Evolutionary conservation across 2,113 vertebrate genomes (phyloP).

Genomic region (Suncus etruscus): DNA sequence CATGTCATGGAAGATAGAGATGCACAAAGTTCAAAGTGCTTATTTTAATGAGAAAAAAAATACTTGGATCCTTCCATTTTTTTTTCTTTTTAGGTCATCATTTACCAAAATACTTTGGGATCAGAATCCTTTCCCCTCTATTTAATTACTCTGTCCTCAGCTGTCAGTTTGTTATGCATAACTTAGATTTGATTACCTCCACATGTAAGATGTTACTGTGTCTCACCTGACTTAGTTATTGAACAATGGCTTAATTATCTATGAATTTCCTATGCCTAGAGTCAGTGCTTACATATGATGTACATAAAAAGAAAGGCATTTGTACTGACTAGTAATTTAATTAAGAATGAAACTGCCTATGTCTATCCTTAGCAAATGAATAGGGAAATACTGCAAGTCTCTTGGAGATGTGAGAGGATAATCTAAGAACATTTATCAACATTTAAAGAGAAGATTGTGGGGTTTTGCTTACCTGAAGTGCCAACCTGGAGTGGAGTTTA

Average conservation of each 20-base stretch:
- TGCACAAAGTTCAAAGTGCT: neutral
- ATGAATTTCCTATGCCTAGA: slow-evolving; percentile 39
- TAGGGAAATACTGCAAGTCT: slow-evolving; percentile 35
- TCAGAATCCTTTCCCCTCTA: neutral
- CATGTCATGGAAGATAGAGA: neutral
- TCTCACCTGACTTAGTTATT: neutral
- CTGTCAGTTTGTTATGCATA: neutral
- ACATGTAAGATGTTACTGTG: neutral
- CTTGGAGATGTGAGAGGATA: slow-evolving; percentile 38
- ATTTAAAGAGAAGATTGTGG: neutral
- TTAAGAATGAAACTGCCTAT: slow-evolving; percentile 31
- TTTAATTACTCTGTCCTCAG: slow-evolving; percentile 14
- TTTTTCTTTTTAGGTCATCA: slow-evolving; percentile 19
- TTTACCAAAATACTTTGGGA: slow-evolving; percentile 53
- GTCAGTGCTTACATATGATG: slow-evolving; percentile 23
- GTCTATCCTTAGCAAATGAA: slow-evolving; percentile 40
- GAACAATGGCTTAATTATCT: slow-evolving; percentile 67
- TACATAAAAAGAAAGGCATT: slow-evolving; percentile 57
- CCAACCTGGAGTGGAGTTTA: neutral
- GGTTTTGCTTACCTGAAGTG: neutral
- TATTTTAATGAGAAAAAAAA: neutral
- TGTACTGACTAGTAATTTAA: slow-evolving; percentile 61
- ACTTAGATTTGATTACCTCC: slow-evolving; percentile 1
- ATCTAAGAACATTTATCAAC: neutral
- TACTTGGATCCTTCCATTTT: neutral